Evolutionary conservation across 2,797 vertebrate species (phyloP), one percentile per base, ranked within the genome.

Genomic region (Aplochiton taeniatus): DNA sequence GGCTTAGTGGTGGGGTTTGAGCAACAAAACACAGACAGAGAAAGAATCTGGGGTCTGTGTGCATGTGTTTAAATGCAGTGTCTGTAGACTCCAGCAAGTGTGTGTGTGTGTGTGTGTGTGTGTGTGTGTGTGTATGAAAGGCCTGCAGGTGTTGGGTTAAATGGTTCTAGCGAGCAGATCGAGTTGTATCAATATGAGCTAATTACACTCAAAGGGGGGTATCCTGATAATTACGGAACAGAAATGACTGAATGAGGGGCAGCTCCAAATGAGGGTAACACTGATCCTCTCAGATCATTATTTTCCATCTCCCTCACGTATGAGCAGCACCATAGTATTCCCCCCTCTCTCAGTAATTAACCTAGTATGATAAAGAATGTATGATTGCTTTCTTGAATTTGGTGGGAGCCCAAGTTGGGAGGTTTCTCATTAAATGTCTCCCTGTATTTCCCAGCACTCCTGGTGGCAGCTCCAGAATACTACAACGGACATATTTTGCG

Each of bases 141-240:
- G 57, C 71, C 66, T 58, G 4, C 51, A 65, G 47, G 14, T 50
- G 55, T 11, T 9, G 19, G 18, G 60, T 59, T 68, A 80, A 73
- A 64, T 42, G 51, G 45, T 20, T 52, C 18, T 52, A 16, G 63
- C 4, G 16, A 75, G 54, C 61, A 45, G 2, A 48, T 48, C 58
- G 42, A 52, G 57, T 18, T 43, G 19, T 43, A 45, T 46, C 18
- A 45, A 46, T 43, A 20, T 16, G 18, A 57, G 45, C 16, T 48
- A 18, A 43, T 12, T 48, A 44, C 45, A 41, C 55, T 45, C 19
- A n/a, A n/a, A n/a, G 42, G 14, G 20, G 46, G 53, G 9, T 2
- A 47, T 72, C 31, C 31, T 31, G 31, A 31, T 31, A 31, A 31
- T 31, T 31, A 31, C 31, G 31, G 31, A 31, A 31, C 31, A 31